Evolutionary conservation across 1,140 invertebrate genomes (phyloP).

Genomic region (Epicauta chinensis): DNA sequence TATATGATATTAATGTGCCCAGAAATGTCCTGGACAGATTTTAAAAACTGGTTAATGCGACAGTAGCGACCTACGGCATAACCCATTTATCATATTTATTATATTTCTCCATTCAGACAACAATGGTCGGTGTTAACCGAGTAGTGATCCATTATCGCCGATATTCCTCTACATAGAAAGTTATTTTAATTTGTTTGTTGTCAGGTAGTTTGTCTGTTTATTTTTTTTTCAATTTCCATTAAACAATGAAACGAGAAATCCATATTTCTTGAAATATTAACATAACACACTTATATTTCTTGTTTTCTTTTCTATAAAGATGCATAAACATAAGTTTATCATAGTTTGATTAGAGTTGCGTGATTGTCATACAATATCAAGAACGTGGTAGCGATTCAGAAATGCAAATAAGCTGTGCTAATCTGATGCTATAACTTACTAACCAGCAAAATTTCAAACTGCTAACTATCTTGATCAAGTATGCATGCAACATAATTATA

Average conservation of each 20-base stretch:
- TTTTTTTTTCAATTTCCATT: no score
- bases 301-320: conserved; percentile 2
- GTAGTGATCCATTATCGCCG: conserved; percentile 33
- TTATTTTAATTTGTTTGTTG: neutral
- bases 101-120: conserved; percentile 30
- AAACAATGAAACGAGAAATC: no score
- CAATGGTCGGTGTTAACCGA: conserved; percentile 34
- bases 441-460: conserved; percentile 39
- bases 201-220: no score
- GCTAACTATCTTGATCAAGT: conserved; percentile 33
- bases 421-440: conserved; percentile 41
- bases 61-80: conserved; percentile 36
- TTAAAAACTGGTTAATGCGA: conserved; percentile 38
- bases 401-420: conserved; percentile 37
- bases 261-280: no score
- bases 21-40: conserved; percentile 39
- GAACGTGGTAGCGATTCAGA: conserved; percentile 23
- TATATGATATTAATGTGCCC: conserved; percentile 41
- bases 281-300: no score
- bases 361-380: conserved; percentile 17
- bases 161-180: neutral
- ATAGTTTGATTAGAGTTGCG: conserved; percentile 31
- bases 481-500: conserved; percentile 42
- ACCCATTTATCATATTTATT: conserved; percentile 39
- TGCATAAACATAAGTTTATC: conserved; percentile 30